Conservation (phyloP, 2,888 invertebrate species). For the Rhimphoctona megacephalus region DNA sequence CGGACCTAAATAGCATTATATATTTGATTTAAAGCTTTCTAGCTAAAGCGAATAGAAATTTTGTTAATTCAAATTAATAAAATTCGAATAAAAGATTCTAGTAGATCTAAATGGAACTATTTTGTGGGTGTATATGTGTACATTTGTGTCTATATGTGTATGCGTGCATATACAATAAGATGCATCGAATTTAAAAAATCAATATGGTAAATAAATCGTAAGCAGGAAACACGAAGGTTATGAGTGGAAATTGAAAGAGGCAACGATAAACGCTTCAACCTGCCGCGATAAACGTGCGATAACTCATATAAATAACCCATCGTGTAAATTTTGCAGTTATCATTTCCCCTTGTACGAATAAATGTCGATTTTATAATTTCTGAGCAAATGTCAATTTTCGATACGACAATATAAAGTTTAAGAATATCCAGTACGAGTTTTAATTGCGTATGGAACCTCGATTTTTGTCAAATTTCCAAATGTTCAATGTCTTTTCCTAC, state of each 20-base stretch:
- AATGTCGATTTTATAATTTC: neutral
- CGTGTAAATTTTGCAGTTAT: neutral
- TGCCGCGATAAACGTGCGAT: constrained; percentile 45
- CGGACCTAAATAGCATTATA: no score
- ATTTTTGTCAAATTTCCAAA: no score
- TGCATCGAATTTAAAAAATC: neutral
- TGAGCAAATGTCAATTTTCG: neutral
- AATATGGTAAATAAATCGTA: constrained; percentile 2
- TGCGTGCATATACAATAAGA: neutral
- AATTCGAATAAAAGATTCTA: no score
- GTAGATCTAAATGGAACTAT: no score
- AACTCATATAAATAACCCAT: constrained; percentile 6
- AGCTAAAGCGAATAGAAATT: no score
- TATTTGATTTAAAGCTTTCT: no score
- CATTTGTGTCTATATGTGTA: no score
- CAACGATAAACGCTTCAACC: constrained; percentile 44
- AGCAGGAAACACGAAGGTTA: constrained; percentile 3
- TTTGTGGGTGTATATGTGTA: neutral
- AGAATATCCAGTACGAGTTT: neutral
- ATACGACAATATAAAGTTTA: neutral
- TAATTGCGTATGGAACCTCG: no score
- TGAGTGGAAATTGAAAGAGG: constrained; percentile 39
- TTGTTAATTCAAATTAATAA: no score
- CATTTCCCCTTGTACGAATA: neutral
- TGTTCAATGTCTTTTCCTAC: no score